phyloP scores from a whole-genome alignment of 2,888 invertebrate species.

The Parthenolecanium corni region DNA sequence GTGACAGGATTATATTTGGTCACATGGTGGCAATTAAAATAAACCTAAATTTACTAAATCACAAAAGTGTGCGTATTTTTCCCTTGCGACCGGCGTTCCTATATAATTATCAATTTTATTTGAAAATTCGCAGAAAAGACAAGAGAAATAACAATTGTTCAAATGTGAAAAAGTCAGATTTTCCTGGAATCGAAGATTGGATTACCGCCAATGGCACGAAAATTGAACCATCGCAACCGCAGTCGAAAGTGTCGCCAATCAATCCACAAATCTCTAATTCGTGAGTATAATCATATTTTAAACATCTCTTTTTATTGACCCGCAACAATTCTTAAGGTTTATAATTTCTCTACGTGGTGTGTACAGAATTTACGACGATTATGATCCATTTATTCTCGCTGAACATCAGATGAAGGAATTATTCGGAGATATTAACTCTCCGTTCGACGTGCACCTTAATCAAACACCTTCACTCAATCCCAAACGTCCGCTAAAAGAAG shows the following conservation, averaged over 20 bases:
- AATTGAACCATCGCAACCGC: not conserved
- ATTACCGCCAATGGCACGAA: slow-evolving; percentile 18
- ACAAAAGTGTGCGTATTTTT: too few species aligned
- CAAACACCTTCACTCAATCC: slow-evolving; percentile 31
- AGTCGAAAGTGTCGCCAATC: not conserved
- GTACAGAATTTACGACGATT: slow-evolving; percentile 36
- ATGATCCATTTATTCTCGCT: slow-evolving; percentile 67
- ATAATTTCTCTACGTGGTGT: too few species aligned
- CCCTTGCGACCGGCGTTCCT: too few species aligned
- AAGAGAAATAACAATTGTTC: not conserved
- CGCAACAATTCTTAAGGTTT: too few species aligned
- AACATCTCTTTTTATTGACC: too few species aligned
- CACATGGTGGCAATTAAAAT: too few species aligned
- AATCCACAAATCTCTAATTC: too few species aligned
- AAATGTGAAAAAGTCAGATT: slow-evolving; percentile 3
- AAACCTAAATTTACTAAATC: too few species aligned
- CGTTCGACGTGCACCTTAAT: slow-evolving; percentile 26
- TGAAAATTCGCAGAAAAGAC: slow-evolving; percentile 14
- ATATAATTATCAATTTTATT: too few species aligned
- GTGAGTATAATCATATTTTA: too few species aligned
- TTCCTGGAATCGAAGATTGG: slow-evolving; percentile 12
- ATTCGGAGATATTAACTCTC: slow-evolving; percentile 43
- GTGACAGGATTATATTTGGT: too few species aligned
- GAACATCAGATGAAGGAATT: slow-evolving; percentile 72
- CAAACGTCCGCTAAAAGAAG: slow-evolving; percentile 30